Conservation (phyloP, 2,113 vertebrate genomes). For the Solea senegalensis region DNA sequence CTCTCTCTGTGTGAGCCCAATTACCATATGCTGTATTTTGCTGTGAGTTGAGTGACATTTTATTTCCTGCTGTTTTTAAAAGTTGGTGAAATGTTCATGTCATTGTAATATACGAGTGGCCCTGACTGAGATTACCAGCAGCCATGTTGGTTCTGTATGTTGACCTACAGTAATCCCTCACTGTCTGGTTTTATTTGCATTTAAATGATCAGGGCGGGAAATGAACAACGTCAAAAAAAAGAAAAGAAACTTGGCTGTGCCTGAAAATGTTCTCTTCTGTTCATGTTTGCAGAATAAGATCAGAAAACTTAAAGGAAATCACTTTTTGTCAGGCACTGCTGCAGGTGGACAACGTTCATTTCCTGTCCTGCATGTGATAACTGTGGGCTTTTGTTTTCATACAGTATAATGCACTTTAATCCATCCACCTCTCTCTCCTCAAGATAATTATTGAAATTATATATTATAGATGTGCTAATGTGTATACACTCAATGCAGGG, state of each 20-base stretch:
- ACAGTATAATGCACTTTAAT: slow-evolving; percentile 81
- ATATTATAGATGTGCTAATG: slow-evolving; percentile 66
- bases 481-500: slow-evolving; percentile 76
- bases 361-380: slow-evolving; percentile 67
- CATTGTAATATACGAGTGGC: slow-evolving; percentile 30
- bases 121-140: slow-evolving; percentile 47
- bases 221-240: slow-evolving; percentile 35
- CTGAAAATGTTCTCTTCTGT: slow-evolving; percentile 9
- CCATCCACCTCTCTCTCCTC: slow-evolving; percentile 69
- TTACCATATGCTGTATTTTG: slow-evolving; percentile 67
- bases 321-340: not conserved
- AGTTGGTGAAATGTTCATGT: slow-evolving; percentile 54
- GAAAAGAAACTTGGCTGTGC: not conserved
- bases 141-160: slow-evolving; percentile 53
- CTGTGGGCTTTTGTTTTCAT: slow-evolving; percentile 71
- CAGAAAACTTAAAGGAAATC: not conserved
- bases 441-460: slow-evolving; percentile 51
- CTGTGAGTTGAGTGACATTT: slow-evolving; percentile 60
- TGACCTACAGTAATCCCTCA: slow-evolving; percentile 51
- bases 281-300: slow-evolving; percentile 2
- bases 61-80: slow-evolving; percentile 39
- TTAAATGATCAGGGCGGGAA: slow-evolving; percentile 57
- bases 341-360: slow-evolving; percentile 51
- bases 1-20: slow-evolving; percentile 14
- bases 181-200: slow-evolving; percentile 71